Percentiles rank a stretch among this genome's conserved stretches.
Evolutionary conservation across 1,140 invertebrate genomes (phyloP).

Genomic region (Caenorhabditis inopinata): DNA sequence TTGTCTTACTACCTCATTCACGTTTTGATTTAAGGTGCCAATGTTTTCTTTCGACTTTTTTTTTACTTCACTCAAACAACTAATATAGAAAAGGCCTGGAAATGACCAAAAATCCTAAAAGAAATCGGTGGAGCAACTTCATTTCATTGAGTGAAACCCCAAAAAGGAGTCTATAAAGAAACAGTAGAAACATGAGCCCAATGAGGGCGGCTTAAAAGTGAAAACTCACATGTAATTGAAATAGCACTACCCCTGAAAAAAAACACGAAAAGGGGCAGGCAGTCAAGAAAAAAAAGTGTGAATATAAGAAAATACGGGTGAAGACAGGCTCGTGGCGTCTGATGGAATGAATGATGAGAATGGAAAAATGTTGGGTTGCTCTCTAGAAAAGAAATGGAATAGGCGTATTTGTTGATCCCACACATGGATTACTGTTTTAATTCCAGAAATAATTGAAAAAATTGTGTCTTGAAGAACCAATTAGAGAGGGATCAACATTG

Average conservation of each 20-base stretch:
- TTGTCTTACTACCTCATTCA: no score
- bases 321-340: neutral
- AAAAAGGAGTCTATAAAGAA: no score
- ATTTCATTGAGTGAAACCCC: neutral
- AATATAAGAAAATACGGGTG: neutral
- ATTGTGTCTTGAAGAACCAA: neutral
- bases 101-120: neutral
- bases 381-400: neutral
- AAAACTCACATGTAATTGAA: neutral
- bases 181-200: no score
- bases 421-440: neutral
- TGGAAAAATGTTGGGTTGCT: neutral
- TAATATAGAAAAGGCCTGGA: neutral
- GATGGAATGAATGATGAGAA: neutral
- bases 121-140: neutral
- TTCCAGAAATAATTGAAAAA: constrained; percentile 8
- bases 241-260: neutral
- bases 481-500: neutral
- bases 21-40: no score
- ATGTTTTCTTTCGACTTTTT: no score
- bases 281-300: neutral
- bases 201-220: no score
- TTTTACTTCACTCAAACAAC: no score
- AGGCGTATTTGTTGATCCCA: neutral
- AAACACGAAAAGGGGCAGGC: neutral